Evolutionary conservation across 2,888 invertebrate species (phyloP), one percentile per base, ranked within the genome.

Genomic region (Nymphalis urticae): DNA sequence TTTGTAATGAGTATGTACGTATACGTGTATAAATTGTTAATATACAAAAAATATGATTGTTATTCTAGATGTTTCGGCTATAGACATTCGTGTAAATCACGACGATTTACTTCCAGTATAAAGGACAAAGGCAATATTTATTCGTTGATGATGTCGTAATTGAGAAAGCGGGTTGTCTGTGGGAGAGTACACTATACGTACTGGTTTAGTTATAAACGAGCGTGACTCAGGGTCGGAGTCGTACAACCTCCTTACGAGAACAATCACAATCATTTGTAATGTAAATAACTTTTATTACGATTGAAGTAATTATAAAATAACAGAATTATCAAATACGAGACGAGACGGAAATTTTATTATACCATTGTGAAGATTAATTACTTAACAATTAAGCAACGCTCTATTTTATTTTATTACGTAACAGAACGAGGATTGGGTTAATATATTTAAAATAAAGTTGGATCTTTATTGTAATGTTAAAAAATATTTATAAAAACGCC

Each of bases 191-290:
- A 58, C 48, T 63, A 59, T 65, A 59, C 68, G 74, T 75, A 75
- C 76, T 75, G 72, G 77, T 76, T 78, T 76, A 73, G 73, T 78
- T 76, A 59, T 17, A 1, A 16, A 48, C 62, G 58, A 48, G 76
- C 78, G 79, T 85, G 85, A 86, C 77, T 85, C 83, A 85, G 75
- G 76, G 70, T 69, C 71, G 66, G 60, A 24, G 59, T 48, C 66
- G 42, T 42, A 64, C 58, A 67, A 69, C 69, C 69, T 66, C 68
- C 64, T 64, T 68, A 63, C 50, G 68, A 64, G 64, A 56, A 64
- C 70, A 67, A 51, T 64, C 70, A 68, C 58, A 50, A 62, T 63
- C 58, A 64, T 67, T 67, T 66, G 61, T 56, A 64, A 64, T 67
- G 61, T 62, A 51, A 67, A 67, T 62, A 56, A 21, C 19, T 62